Conservation (phyloP, 2,113 vertebrate species). For the Cochlearius cochlearius region DNA sequence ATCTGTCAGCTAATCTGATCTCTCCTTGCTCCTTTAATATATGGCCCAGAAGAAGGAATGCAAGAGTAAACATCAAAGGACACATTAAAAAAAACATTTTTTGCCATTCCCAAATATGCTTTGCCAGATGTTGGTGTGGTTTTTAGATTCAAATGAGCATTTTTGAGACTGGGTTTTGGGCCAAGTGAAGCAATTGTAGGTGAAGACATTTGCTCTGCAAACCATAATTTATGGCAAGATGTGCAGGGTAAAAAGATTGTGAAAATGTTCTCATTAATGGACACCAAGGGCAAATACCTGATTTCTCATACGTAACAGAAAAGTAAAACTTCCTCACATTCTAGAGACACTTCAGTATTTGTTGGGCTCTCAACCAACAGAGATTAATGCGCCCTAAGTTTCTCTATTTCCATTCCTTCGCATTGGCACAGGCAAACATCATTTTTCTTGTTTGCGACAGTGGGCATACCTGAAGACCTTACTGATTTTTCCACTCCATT, state of each 20-base stretch:
- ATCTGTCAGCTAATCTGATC: constrained; percentile 35
- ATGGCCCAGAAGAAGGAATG: background rate
- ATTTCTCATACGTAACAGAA: background rate
- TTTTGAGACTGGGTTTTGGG: background rate
- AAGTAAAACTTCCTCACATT: background rate
- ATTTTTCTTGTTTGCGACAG: background rate
- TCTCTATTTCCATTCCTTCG: background rate
- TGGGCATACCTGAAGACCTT: background rate
- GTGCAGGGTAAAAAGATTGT: background rate
- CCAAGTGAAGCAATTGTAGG: constrained; percentile 45
- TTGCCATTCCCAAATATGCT: background rate
- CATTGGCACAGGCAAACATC: background rate
- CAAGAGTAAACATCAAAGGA: background rate
- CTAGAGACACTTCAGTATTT: background rate
- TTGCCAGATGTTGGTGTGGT: constrained; percentile 47
- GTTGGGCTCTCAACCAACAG: background rate
- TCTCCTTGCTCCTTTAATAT: constrained; percentile 22
- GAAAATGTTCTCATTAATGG: background rate
- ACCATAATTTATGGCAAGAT: constrained; percentile 29
- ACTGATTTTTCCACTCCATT: constrained; percentile 14
- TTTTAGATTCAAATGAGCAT: constrained; percentile 29
- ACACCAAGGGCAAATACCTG: background rate
- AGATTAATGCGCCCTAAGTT: background rate
- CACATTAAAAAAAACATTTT: background rate
- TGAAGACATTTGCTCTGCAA: constrained; percentile 25